Evolutionary conservation across 2,888 invertebrate species (phyloP).

Genomic region (Drosophila anomelani): DNA sequence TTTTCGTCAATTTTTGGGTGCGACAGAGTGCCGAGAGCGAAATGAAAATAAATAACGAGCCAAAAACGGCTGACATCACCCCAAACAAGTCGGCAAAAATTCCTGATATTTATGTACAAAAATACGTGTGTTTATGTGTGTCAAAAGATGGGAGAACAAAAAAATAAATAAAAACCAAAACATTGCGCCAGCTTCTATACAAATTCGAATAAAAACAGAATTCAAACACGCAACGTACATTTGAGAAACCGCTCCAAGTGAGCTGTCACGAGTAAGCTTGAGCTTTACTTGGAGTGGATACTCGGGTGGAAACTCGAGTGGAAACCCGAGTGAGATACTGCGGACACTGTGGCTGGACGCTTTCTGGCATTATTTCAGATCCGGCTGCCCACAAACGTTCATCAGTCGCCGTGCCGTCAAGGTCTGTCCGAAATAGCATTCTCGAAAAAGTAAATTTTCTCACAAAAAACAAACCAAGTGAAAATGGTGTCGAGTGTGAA

Average conservation of each 20-base stretch:
- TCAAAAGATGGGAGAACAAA: conserved; percentile 42
- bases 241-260: conserved; percentile 7
- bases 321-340: conserved; percentile 7
- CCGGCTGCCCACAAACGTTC: conserved; percentile 35
- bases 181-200: conserved; percentile 26
- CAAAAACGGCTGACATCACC: conserved; percentile 71
- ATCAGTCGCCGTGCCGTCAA: conserved; percentile 49
- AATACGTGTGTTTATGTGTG: conserved; percentile 52
- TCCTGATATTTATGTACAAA: conserved; percentile 26
- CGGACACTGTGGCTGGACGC: conserved; percentile 16
- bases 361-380: conserved; percentile 1
- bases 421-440: conserved; percentile 42
- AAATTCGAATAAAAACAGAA: conserved; percentile 37
- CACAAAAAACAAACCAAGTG: conserved; percentile 2
- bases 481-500: conserved; percentile 79
- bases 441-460: neutral
- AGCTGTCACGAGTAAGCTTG: conserved; percentile 12
- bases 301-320: conserved; percentile 16
- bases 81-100: conserved; percentile 56
- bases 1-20: conserved; percentile 3
- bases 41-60: conserved; percentile 42
- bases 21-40: conserved; percentile 14
- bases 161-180: conserved; percentile 7
- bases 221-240: conserved; percentile 35
- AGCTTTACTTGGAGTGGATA: conserved; percentile 9